Base-by-base conservation (phyloP, 2,113 vertebrate genomes). In the Oncorhynchus mykiss region DNA sequence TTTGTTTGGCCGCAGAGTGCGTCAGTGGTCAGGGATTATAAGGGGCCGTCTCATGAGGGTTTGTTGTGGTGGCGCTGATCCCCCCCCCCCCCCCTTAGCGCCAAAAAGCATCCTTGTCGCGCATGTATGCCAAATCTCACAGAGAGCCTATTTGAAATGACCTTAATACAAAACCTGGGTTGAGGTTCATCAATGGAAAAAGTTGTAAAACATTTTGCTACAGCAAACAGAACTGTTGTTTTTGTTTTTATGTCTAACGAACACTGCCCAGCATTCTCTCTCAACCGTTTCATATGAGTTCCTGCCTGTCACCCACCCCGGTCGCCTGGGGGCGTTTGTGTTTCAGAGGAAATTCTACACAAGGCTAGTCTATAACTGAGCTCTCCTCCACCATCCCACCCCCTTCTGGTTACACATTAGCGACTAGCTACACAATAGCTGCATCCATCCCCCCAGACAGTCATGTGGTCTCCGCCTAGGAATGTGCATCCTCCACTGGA, bases 401-500 rank as follows among this genome's bases (percentile, higher is more conserved):
- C 82, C 82, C 49, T 2, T 66, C 24, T 80, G 82, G 85, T 89
- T 66, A 45, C 39, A 45, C 39, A 45, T 45, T 45, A 45, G 39
- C 9, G 29, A 85, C 75, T 74, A 70, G 73, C 74, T 78, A 81
- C 81, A 84, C 88, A 86, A 85, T 87, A 76, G 79, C 79, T 80
- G 72, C 81, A 29, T 59, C 49, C 11, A 57, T 8, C 64, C 39
- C 31, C 20, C 54, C 39, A 57, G 73, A 34, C 71, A 85, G 86
- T 88, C 87, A 88, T 90, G 87, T 87, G 88, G 81, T 90, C 72
- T 84, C 72, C 65, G 86, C 78, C 82, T 66, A 86, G 88, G 88
- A 91, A 91, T 91, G 86, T 90, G 85, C 86, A 88, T 75, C 88
- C 84, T 88, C 82, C 86, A 73, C 85, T 91, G 87, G 82, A 90